phyloP scores from a whole-genome alignment of 2,888 invertebrate genomes.

The Sympetrum striolatum region DNA sequence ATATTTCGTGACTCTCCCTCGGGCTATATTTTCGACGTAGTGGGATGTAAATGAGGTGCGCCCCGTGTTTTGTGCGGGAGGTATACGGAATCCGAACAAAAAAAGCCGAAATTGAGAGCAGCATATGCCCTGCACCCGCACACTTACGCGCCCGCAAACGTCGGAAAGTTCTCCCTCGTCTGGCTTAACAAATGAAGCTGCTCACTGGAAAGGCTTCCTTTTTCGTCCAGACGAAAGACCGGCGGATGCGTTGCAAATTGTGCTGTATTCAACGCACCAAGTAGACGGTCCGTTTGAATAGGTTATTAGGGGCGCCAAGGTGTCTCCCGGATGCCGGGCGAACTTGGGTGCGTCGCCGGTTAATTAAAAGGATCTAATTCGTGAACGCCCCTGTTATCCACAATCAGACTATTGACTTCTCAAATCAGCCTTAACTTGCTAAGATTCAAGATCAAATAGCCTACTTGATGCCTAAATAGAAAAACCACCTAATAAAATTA shows the following conservation, averaged over 20 bases:
- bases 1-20: neutral
- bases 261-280: neutral
- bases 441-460: no score
- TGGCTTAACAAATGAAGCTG: neutral
- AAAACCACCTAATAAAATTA: no score
- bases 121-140: neutral
- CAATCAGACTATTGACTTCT: no score
- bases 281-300: no score
- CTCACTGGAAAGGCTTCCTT: neutral
- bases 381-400: no score
- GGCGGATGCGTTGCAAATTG: neutral
- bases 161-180: neutral
- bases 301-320: no score
- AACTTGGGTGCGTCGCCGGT: no score
- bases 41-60: neutral
- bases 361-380: no score
- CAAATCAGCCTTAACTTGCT: no score
- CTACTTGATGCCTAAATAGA: no score
- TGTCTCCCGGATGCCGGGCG: no score
- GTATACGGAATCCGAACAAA: neutral
- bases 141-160: neutral
- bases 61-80: neutral
- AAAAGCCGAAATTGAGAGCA: neutral
- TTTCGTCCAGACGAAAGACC: neutral
- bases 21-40: neutral